Percentiles rank a stretch among this genome's conserved stretches.
Conservation (phyloP, 2,113 vertebrate genomes). For the Reinhardtius hippoglossoides region DNA sequence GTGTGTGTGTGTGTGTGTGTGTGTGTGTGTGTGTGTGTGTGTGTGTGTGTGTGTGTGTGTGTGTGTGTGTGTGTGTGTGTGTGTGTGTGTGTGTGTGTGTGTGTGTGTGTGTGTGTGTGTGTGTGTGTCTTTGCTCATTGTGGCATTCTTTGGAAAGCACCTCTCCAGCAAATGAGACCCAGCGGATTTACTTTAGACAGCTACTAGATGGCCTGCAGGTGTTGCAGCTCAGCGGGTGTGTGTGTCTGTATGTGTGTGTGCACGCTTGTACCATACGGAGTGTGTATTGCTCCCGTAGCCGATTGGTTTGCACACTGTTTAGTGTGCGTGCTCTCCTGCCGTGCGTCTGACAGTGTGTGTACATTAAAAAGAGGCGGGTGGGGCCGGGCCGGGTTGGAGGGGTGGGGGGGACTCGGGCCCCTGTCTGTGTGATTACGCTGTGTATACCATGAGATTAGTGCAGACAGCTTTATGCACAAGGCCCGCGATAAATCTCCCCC, state of each 20-base stretch:
- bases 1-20: background rate
- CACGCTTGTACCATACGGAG: slow-evolving; percentile 4
- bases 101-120: slow-evolving; percentile 3
- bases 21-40: too few species aligned
- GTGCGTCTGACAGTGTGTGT: slow-evolving; percentile 68
- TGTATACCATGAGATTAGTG: slow-evolving; percentile 77
- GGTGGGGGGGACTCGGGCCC: slow-evolving; percentile 12
- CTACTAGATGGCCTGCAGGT: slow-evolving; percentile 75
- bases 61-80: background rate
- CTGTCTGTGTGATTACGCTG: slow-evolving; percentile 68
- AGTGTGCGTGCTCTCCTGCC: slow-evolving; percentile 36
- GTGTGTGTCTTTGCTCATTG: slow-evolving; percentile 41
- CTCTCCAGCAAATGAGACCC: slow-evolving; percentile 68
- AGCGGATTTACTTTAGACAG: slow-evolving; percentile 63
- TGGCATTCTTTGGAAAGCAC: slow-evolving; percentile 54
- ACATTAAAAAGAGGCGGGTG: slow-evolving; percentile 52
- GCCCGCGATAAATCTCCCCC: slow-evolving; percentile 64
- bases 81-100: slow-evolving; percentile 13
- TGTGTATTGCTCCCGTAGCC: slow-evolving; percentile 28
- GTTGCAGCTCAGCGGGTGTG: slow-evolving; percentile 53
- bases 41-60: too few species aligned
- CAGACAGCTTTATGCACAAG: slow-evolving; percentile 74
- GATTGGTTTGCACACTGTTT: slow-evolving; percentile 50
- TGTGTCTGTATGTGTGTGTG: background rate
- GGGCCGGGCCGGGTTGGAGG: background rate